phyloP scores from a whole-genome alignment of 2,797 vertebrate species.

The Okamejei kenojei region DNA sequence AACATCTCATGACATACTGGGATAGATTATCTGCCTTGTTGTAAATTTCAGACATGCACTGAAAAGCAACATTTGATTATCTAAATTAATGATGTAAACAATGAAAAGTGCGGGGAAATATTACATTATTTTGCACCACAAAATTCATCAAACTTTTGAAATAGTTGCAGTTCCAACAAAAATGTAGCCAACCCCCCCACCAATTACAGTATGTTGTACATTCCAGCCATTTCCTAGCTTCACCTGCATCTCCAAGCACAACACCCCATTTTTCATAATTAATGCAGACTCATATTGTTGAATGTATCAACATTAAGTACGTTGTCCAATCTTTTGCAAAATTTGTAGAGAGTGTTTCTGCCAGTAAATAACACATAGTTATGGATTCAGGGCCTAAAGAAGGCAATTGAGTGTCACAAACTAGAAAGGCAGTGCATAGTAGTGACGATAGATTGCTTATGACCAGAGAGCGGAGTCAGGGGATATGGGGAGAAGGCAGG shows the following conservation, averaged over 20 bases:
- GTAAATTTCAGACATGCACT: neutral
- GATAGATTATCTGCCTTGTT: neutral
- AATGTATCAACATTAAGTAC: neutral
- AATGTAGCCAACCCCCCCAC: neutral
- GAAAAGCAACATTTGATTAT: neutral
- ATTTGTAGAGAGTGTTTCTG: no score
- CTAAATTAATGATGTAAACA: neutral
- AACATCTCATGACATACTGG: no score
- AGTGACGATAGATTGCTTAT: no score
- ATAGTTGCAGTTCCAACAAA: neutral
- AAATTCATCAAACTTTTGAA: neutral
- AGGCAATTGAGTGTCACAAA: no score
- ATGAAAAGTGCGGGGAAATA: neutral
- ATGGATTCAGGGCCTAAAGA: no score
- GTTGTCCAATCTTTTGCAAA: neutral
- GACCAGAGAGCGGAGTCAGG: no score
- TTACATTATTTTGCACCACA: neutral
- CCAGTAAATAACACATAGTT: no score
- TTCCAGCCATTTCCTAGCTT: neutral
- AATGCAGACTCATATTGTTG: neutral
- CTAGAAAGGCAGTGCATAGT: no score
- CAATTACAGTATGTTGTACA: no score
- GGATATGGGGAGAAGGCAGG: no score
- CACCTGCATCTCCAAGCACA: neutral
- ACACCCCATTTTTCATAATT: neutral